Base-by-base conservation (phyloP, 1,140 invertebrate genomes). In the Lasioglossum baleicum region DNA sequence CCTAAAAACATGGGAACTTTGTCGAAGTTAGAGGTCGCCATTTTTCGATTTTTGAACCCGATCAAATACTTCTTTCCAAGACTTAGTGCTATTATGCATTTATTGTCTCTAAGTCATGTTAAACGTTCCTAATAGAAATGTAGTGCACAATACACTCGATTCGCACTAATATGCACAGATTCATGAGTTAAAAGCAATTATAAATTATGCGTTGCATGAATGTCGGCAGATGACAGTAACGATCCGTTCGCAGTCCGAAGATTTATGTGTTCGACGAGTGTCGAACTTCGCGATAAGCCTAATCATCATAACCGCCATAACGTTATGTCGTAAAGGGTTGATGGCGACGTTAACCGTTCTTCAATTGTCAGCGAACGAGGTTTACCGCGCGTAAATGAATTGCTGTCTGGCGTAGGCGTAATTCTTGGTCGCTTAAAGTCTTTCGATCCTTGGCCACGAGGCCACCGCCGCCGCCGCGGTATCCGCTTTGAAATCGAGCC, bases 321-420 rank as follows among this genome's bases (percentile, higher is more conserved):
- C 56, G 48, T 31, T n/a, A 22, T n/a, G 53, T 8, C 20, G 17
- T 82, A 82, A 74, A 80, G 74, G 64, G 8, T 58, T 48, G 72
- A 31, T 42, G 80, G 74, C 40, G 69, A 40, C 66, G 80, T 80
- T 80, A 80, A 82, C 35, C 56, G 61, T 35, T 69, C 48, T 22
- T 40, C 58, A 67, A 67, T 66, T 40, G 35, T 42, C 42, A 4
- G 11, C 8, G n/a, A 35, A 1, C 22, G n/a, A 44, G 44, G 42
- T 67, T 22, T 67, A 67, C 51, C 65, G 42, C 42, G 42, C n/a
- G 42, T 3, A 48, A 67, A 67, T 48, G 65, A 67, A 67, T 67
- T 22, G 42, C 65, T 15, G 31, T 64, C 31, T 22, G 15, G 7
- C 22, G 26, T 64, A 48, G 17, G n/a, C 42, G 65, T 67, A 67